These are phyloP conservation scores for Melinopterus prodromus DNA, from an alignment of 2,888 invertebrate genomes.

Conservation along the genomic window DNA sequence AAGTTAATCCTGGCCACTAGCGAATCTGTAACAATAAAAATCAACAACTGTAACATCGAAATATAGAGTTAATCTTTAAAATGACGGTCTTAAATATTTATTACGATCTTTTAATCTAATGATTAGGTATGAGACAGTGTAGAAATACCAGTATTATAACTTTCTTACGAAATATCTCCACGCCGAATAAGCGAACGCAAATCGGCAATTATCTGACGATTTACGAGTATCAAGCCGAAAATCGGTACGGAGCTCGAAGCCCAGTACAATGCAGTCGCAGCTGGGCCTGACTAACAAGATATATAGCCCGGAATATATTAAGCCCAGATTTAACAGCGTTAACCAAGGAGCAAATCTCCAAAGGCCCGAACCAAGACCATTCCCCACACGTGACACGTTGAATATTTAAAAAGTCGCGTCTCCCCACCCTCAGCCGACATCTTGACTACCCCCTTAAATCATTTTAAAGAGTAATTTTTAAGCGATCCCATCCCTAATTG, in stretches of 20 bases:
- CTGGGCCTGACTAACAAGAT: slow-evolving; percentile 61
- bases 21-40: not conserved
- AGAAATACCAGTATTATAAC: not conserved
- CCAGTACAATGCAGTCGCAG: slow-evolving; percentile 44
- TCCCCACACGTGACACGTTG: slow-evolving; percentile 5
- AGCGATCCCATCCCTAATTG: not conserved
- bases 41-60: not conserved
- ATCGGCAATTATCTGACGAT: slow-evolving; percentile 4
- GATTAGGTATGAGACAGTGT: not conserved
- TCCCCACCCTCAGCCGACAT: not conserved
- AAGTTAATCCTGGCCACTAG: not conserved
- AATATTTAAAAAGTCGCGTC: slow-evolving; percentile 9
- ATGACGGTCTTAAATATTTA: not conserved
- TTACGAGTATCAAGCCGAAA: slow-evolving; percentile 4
- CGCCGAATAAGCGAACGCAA: not conserved
- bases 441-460: not conserved
- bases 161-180: not conserved
- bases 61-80: not conserved
- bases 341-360: slow-evolving; percentile 4
- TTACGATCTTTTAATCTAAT: not conserved
- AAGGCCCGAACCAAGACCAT: not conserved
- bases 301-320: slow-evolving; percentile 59
- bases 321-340: slow-evolving; percentile 28
- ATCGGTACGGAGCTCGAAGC: not conserved
- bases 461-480: not conserved